Percentiles rank a stretch among this genome's conserved stretches.
Conservation (phyloP, 2,113 vertebrate genomes). For the Sciurus niger region DNA sequence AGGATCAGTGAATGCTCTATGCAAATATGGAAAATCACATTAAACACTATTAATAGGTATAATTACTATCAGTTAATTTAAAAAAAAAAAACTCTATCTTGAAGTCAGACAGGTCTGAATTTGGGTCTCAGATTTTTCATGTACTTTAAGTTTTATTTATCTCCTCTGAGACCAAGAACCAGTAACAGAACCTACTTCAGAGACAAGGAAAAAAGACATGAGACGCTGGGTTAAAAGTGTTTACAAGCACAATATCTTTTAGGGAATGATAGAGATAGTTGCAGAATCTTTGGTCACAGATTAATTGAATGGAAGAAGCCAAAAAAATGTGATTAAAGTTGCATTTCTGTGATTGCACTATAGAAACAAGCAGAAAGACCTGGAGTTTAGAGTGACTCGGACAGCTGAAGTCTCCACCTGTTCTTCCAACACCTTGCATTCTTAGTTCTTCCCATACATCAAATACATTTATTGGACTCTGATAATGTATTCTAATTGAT, state of each 20-base stretch:
- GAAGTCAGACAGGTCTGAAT: neutral
- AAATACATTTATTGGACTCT: neutral
- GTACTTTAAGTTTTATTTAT: neutral
- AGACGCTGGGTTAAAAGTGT: neutral
- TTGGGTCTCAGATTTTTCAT: neutral
- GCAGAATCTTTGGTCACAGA: neutral
- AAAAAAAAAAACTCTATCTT: too few species aligned
- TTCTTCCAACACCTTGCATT: neutral
- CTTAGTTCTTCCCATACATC: neutral
- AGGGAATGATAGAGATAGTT: accelerated
- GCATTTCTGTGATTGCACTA: neutral
- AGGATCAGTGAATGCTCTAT: neutral
- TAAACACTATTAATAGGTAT: neutral
- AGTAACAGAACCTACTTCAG: neutral
- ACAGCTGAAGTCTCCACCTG: neutral
- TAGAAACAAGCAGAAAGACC: neutral
- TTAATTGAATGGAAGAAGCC: conserved; percentile 6
- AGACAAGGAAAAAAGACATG: neutral
- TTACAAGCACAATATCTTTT: neutral
- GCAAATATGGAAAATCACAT: neutral
- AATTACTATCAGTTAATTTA: neutral
- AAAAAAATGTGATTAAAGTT: neutral
- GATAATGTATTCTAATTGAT: neutral
- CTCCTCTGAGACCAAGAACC: neutral
- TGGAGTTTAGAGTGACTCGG: neutral